A percentile compares a stretch with the other conserved stretches of the same genome.
These are phyloP conservation scores for Eremophila alpestris DNA, from an alignment of 2,797 vertebrate species.

Conservation along the genomic window DNA sequence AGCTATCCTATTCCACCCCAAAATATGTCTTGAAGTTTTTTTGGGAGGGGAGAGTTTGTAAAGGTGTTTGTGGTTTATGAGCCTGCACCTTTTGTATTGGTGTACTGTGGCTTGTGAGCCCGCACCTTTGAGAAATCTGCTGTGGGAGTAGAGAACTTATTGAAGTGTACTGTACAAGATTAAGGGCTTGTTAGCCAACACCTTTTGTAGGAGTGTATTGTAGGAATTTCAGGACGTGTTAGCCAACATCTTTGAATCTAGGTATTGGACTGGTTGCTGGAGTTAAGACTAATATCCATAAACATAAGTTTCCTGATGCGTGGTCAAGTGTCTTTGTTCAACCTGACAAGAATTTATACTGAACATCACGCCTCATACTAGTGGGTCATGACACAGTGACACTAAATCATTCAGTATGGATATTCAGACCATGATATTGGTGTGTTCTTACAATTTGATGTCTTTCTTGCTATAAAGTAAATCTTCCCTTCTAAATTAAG, in stretches of 20 bases:
- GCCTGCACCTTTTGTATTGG: background rate
- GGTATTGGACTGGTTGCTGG: background rate
- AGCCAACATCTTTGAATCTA: background rate
- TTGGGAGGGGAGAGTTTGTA: background rate
- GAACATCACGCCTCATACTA: rapidly evolving
- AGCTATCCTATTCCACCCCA: background rate
- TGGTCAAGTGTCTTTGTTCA: background rate
- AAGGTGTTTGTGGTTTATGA: background rate
- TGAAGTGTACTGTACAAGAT: background rate
- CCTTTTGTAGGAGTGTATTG: background rate
- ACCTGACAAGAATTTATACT: background rate
- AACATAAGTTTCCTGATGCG: rapidly evolving
- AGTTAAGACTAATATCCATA: background rate
- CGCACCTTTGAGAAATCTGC: background rate
- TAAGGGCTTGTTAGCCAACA: background rate
- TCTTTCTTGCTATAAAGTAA: background rate
- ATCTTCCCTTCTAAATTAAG: background rate
- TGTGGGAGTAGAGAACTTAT: background rate
- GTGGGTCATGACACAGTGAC: background rate
- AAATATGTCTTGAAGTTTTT: background rate
- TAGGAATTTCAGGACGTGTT: background rate
- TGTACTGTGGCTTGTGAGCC: background rate
- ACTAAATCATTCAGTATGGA: background rate
- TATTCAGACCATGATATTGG: background rate
- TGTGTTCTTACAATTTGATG: background rate